Conservation (phyloP, 30 jellyfish, hydroid and myxozoan species). For the Hydra vulgaris region DNA sequence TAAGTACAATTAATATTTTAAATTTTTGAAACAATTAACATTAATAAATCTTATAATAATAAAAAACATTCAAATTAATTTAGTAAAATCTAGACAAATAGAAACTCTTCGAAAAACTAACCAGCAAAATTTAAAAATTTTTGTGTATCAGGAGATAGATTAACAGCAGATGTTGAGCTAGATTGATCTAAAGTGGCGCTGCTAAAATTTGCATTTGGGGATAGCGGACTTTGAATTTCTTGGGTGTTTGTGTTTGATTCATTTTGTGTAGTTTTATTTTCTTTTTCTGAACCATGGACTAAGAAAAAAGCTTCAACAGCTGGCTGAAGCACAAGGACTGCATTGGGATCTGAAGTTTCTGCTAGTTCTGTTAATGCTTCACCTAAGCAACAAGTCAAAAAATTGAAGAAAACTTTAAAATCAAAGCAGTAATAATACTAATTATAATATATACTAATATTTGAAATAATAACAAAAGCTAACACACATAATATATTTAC, state of each 20-base stretch:
- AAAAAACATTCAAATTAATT: too few species aligned
- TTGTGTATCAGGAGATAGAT: conserved; percentile 92
- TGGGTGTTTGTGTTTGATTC: conserved; percentile 15
- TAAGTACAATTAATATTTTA: too few species aligned
- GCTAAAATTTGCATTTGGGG: conserved; percentile 86
- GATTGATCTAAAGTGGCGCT: conserved; percentile 41
- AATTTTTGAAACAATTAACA: too few species aligned
- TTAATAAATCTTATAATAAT: too few species aligned
- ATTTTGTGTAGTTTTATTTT: conserved; percentile 40
- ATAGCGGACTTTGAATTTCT: conserved; percentile 77
- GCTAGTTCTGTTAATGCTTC: conserved; percentile 84
- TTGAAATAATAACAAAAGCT: neutral
- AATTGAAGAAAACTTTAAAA: neutral
- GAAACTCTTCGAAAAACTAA: too few species aligned
- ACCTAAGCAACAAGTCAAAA: conserved; percentile 46
- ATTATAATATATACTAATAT: neutral
- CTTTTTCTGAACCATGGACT: conserved; percentile 92
- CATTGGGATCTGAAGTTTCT: conserved; percentile 93
- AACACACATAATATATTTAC: conserved; percentile 16
- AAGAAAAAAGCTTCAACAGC: conserved; percentile 95
- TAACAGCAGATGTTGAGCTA: conserved; percentile 17
- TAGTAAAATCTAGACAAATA: too few species aligned
- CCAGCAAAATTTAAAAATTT: conserved; percentile 93
- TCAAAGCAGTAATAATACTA: neutral
- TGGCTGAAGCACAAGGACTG: conserved; percentile 90